Percentiles rank a stretch among this genome's conserved stretches.
These are phyloP conservation scores for Eustalomyia histrio DNA, from an alignment of 2,888 invertebrate species.

Conservation along the genomic window DNA sequence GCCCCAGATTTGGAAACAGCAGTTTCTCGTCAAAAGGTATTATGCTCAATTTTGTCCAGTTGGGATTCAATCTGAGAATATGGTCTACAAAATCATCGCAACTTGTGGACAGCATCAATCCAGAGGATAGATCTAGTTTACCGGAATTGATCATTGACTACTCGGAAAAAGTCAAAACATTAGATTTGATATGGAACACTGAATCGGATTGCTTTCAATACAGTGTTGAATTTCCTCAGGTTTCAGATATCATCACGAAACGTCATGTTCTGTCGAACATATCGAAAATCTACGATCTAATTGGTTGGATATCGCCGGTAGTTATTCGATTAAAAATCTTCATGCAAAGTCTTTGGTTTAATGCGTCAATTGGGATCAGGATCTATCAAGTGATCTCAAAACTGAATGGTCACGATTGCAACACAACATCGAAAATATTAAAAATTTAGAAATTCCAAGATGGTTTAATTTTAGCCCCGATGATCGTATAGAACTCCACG, in stretches of 20 bases:
- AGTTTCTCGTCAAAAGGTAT: background rate
- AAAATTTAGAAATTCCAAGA: constrained; percentile 24
- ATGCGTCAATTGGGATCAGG: constrained; percentile 45
- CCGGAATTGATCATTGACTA: constrained; percentile 15
- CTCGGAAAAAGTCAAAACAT: constrained; percentile 35
- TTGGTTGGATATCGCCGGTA: constrained; percentile 50
- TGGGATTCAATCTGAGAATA: constrained; percentile 39
- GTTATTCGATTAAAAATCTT: constrained; percentile 49
- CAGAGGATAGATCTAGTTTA: background rate
- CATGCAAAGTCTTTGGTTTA: constrained; percentile 57
- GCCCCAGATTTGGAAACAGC: constrained; percentile 12
- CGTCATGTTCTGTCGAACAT: constrained; percentile 44
- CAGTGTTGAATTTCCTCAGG: constrained; percentile 8
- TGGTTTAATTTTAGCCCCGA: constrained; percentile 24
- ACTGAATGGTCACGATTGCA: constrained; percentile 25
- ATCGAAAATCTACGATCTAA: constrained; percentile 38
- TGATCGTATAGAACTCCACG: constrained; percentile 39
- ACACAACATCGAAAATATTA: constrained; percentile 8
- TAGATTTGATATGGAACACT: constrained; percentile 45
- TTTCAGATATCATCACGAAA: constrained; percentile 19
- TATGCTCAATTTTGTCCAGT: background rate
- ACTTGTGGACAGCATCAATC: background rate
- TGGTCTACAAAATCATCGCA: constrained; percentile 37
- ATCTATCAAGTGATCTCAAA: constrained; percentile 7
- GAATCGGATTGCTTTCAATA: constrained; percentile 31